These are phyloP conservation scores for Chaetura pelagica DNA, from an alignment of 2,113 vertebrate genomes.

Conservation along the genomic window DNA sequence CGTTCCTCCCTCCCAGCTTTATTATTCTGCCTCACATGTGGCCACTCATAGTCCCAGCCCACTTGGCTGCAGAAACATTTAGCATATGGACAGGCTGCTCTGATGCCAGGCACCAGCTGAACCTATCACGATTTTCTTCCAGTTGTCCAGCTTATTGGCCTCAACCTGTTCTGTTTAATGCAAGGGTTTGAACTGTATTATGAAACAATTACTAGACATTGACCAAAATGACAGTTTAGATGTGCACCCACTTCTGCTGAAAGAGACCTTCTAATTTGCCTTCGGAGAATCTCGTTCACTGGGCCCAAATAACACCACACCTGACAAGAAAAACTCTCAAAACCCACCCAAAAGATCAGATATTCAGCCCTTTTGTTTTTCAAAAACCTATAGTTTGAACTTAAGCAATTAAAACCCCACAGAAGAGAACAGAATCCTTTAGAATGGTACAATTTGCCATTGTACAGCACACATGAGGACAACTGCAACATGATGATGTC, in stretches of 20 bases:
- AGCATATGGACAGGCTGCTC: neutral
- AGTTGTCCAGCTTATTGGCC: neutral
- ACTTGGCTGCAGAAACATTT: neutral
- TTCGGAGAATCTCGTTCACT: neutral
- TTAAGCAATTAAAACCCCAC: neutral
- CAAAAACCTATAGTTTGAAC: neutral
- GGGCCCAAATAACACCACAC: neutral
- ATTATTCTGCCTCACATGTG: neutral
- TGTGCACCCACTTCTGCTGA: neutral
- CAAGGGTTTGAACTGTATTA: neutral
- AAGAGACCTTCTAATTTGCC: neutral
- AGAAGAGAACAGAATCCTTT: neutral
- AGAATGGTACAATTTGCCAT: neutral
- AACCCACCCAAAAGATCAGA: neutral
- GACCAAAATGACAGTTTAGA: neutral
- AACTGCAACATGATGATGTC: neutral
- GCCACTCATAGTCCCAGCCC: neutral
- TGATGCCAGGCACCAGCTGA: neutral
- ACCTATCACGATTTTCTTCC: neutral
- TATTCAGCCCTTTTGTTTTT: neutral
- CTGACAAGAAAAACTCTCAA: neutral
- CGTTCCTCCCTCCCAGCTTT: neutral
- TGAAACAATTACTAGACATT: neutral
- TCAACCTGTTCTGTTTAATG: neutral
- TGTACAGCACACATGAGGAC: neutral